Evolutionary conservation across 2,113 vertebrate genomes (phyloP), one percentile per base, ranked within the genome.

Genomic region (Apteryx mantelli): DNA sequence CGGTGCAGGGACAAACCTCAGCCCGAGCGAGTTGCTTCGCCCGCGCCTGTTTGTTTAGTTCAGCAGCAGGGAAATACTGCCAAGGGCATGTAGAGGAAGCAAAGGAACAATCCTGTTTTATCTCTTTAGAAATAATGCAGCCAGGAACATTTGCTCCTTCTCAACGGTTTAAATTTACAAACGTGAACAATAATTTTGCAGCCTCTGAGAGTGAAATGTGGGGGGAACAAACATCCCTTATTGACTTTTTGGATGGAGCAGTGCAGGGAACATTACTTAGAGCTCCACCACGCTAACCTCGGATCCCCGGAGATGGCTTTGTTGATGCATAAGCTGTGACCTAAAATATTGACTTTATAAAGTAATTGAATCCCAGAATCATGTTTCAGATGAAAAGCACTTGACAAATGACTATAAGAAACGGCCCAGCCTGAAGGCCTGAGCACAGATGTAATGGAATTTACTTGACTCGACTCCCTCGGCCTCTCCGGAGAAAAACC

Each of bases 311-410:
- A 97, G 95, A 96, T 86, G 88, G 82, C 82, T 96, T 94, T 97
- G 94, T 79, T 90, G 91, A 97, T 96, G 84, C 91, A 89, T 89
- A 95, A 97, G 86, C 89, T 73, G 68, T 88, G 91, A 96, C 92
- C 92, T 97, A 93, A 97, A 97, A 95, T 97, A 98, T 97, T 96
- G 94, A 97, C 94, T 97, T 95, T 88, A 90, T 93, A 83, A 97
- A 94, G 92, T 97, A 97, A 97, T 86, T 97, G 95, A 97, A 97
- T 96, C 93, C 86, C 84, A 81, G 94, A 96, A 94, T 97, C 89
- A 83, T 94, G 91, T 95, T 97, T 95, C 84, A 68, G 89, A 96
- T 91, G 94, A 93, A 97, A 95, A 95, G 93, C 48, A 53, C 78
- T 97, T 96, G 96, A 97, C 84, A 93, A 91, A 95, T 78, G 82